These are phyloP conservation scores for Listronotus bonariensis DNA, from an alignment of 1,140 invertebrate species.

Conservation along the genomic window DNA sequence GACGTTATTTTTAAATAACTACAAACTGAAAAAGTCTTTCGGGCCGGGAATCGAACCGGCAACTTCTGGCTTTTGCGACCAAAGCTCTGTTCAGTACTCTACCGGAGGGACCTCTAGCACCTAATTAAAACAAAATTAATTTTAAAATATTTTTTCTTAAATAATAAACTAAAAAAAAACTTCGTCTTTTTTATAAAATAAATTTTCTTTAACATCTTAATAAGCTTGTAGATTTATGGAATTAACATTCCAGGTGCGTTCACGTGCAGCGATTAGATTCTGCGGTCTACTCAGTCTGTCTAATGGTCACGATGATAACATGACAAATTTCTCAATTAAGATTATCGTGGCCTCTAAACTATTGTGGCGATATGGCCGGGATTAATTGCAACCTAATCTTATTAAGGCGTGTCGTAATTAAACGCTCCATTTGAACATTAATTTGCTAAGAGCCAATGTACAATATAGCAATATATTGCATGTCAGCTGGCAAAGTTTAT, in stretches of 20 bases:
- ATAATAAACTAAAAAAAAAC: too few species aligned
- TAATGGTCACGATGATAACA: constrained; percentile 39
- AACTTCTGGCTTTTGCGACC: too few species aligned
- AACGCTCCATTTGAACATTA: constrained; percentile 44
- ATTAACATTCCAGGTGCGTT: constrained; percentile 33
- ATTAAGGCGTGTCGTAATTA: constrained; percentile 43
- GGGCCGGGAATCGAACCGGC: too few species aligned
- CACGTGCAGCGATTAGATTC: constrained; percentile 30
- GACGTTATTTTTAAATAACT: too few species aligned
- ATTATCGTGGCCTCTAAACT: constrained; percentile 25
- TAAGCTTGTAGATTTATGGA: neutral
- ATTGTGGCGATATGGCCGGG: constrained; percentile 35
- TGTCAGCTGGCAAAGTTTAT: constrained; percentile 32
- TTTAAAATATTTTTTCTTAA: too few species aligned
- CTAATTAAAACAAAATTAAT: too few species aligned
- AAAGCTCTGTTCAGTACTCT: too few species aligned
- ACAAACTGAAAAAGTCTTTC: too few species aligned
- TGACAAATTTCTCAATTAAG: constrained; percentile 40
- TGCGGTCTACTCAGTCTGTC: constrained; percentile 26
- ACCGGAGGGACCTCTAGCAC: too few species aligned
- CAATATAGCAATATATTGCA: constrained; percentile 33
- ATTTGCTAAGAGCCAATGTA: constrained; percentile 34
- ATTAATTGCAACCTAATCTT: constrained; percentile 42
- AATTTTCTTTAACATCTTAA: neutral
- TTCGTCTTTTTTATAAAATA: too few species aligned